phyloP scores from a whole-genome alignment of 2,797 vertebrate genomes.

The Aldrovandia affinis region DNA sequence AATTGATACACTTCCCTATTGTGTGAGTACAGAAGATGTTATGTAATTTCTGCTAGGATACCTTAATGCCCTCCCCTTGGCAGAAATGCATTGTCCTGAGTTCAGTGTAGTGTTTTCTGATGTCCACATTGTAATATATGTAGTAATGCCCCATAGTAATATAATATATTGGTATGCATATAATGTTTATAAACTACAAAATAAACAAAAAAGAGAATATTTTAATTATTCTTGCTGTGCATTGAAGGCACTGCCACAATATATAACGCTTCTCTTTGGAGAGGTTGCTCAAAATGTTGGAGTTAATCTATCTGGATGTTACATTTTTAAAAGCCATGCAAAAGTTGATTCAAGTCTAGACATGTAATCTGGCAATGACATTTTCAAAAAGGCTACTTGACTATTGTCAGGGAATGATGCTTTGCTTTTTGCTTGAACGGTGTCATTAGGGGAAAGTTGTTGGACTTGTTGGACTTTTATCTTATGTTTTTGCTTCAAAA shows the following conservation, averaged over 20 bases:
- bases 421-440: conserved; percentile 27
- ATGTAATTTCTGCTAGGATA: not conserved
- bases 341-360: conserved; percentile 65
- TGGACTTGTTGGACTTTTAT: conserved; percentile 20
- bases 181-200: too few relatives aligned
- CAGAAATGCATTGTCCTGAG: not conserved
- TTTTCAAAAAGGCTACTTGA: conserved; percentile 45
- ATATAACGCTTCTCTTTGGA: conserved; percentile 24
- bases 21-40: not conserved
- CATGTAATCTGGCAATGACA: conserved; percentile 63
- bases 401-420: not conserved
- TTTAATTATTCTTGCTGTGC: not conserved
- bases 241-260: not conserved
- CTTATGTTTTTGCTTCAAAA: conserved; percentile 9
- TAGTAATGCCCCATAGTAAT: not conserved
- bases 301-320: conserved; percentile 72
- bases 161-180: not conserved
- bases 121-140: not conserved
- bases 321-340: conserved; percentile 53
- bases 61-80: too few relatives aligned
- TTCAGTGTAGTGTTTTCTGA: not conserved
- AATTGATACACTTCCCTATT: not conserved
- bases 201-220: not conserved
- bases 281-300: conserved; percentile 62
- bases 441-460: not conserved